phyloP scores from a whole-genome alignment of 2,797 vertebrate species.

The Bradypodion pumilum region DNA sequence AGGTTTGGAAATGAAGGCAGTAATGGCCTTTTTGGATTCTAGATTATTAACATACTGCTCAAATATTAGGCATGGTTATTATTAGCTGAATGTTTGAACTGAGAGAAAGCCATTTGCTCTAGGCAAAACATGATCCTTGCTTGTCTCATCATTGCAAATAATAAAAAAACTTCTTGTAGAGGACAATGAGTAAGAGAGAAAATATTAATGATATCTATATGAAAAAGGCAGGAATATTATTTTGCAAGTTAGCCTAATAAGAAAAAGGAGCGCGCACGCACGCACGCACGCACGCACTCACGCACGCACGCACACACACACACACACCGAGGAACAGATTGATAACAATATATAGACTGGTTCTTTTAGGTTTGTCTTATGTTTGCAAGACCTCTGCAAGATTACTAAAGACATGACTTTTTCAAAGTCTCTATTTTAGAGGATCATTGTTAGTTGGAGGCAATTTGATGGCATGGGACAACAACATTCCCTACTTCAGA shows the following conservation, averaged over 20 bases:
- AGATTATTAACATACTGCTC: slow-evolving; percentile 23
- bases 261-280: too few relatives aligned
- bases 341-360: not conserved
- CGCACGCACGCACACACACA: too few relatives aligned
- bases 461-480: too few relatives aligned
- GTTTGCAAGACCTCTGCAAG: too few relatives aligned
- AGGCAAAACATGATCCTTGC: not conserved
- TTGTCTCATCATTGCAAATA: slow-evolving; percentile 20
- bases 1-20: slow-evolving; percentile 38
- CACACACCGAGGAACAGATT: not conserved
- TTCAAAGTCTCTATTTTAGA: too few relatives aligned
- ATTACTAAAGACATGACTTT: not conserved
- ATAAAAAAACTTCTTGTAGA: slow-evolving; percentile 27
- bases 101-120: slow-evolving; percentile 37
- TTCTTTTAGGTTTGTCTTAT: not conserved
- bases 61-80: slow-evolving; percentile 35
- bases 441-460: too few relatives aligned
- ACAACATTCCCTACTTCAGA: too few relatives aligned
- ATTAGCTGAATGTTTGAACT: slow-evolving; percentile 18
- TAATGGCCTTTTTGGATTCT: slow-evolving; percentile 39
- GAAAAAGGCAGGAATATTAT: slow-evolving; percentile 8
- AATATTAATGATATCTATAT: not conserved
- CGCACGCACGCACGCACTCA: too few relatives aligned
- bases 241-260: slow-evolving; percentile 4
- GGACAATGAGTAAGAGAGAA: slow-evolving; percentile 12